Percentiles rank a stretch among this genome's conserved stretches.
These are phyloP conservation scores for Boleophthalmus pectinirostris DNA, from an alignment of 2,113 vertebrate genomes.

Conservation along the genomic window DNA sequence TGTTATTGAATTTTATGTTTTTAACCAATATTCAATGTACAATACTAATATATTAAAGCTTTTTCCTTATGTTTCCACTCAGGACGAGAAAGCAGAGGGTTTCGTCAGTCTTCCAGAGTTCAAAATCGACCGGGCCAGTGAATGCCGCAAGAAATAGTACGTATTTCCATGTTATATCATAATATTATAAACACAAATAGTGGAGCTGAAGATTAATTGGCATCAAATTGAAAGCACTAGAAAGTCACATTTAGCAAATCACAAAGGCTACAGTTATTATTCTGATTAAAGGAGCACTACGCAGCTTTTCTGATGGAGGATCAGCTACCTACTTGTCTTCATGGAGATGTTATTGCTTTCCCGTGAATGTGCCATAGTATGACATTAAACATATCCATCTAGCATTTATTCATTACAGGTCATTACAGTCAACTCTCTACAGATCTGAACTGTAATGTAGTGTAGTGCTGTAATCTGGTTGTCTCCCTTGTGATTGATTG, in stretches of 20 bases:
- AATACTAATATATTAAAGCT: neutral
- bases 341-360: too few relatives aligned
- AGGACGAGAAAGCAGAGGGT: slow-evolving; percentile 98
- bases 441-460: too few relatives aligned
- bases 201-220: neutral
- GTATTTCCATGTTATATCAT: slow-evolving; percentile 50
- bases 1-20: neutral
- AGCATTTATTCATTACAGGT: too few relatives aligned
- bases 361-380: too few relatives aligned
- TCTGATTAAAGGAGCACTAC: too few relatives aligned
- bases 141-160: slow-evolving; percentile 99
- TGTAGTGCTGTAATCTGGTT: too few relatives aligned
- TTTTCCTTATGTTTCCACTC: slow-evolving; percentile 3
- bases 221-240: neutral
- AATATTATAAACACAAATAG: neutral
- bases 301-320: too few relatives aligned
- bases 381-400: too few relatives aligned
- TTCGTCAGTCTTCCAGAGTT: slow-evolving; percentile 98
- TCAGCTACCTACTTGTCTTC: too few relatives aligned
- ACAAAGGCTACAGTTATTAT: too few relatives aligned
- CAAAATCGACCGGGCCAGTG: slow-evolving; percentile 96
- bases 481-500: too few relatives aligned
- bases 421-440: too few relatives aligned
- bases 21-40: neutral
- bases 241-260: neutral